Conservation (phyloP, 2,888 invertebrate genomes). For the Drosophila pegasa region DNA sequence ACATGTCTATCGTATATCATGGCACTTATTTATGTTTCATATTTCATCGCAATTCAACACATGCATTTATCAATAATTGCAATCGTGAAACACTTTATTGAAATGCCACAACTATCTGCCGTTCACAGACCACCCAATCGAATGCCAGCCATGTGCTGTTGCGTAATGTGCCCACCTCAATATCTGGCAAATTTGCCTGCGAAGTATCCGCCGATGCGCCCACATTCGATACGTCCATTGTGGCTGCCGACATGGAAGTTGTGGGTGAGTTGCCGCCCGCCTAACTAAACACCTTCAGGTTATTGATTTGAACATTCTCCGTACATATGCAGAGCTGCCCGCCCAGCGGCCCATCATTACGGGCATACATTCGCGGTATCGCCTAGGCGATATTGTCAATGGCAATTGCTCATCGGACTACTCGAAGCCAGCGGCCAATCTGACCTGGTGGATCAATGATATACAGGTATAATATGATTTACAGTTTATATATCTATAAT, state of each 20-base stretch:
- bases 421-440: slow-evolving; percentile 87
- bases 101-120: slow-evolving; percentile 10
- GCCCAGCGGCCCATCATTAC: slow-evolving; percentile 86
- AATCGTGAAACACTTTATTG: slow-evolving; percentile 3
- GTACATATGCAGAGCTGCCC: slow-evolving; percentile 84
- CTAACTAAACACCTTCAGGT: too few relatives aligned
- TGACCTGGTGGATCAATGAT: slow-evolving; percentile 87
- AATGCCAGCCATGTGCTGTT: slow-evolving; percentile 84
- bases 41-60: background rate
- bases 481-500: background rate
- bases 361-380: slow-evolving; percentile 86
- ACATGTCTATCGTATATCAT: background rate
- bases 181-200: slow-evolving; percentile 84
- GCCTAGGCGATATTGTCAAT: slow-evolving; percentile 85
- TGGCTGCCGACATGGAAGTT: slow-evolving; percentile 84
- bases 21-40: background rate
- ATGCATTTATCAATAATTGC: slow-evolving; percentile 8
- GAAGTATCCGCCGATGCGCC: slow-evolving; percentile 85
- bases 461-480: slow-evolving; percentile 74
- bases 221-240: slow-evolving; percentile 83
- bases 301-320: background rate
- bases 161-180: slow-evolving; percentile 81
- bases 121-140: slow-evolving; percentile 80
- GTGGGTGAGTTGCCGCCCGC: slow-evolving; percentile 75
- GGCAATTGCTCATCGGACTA: slow-evolving; percentile 86